These are phyloP conservation scores for Brachionus calyciflorus DNA, from an alignment of 1,140 invertebrate genomes.

Conservation along the genomic window DNA sequence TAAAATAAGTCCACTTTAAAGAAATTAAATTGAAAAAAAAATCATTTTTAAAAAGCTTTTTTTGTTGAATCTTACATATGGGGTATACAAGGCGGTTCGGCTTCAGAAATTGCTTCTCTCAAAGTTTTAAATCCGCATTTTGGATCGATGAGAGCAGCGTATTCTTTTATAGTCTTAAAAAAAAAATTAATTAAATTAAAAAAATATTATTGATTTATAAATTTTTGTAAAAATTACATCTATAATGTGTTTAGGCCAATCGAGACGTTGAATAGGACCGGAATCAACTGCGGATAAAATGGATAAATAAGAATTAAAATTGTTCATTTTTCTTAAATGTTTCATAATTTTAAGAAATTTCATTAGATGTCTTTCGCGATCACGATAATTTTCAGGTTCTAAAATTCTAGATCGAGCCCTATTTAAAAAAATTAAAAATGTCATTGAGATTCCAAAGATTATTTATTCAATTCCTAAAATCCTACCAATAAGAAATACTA, in stretches of 20 bases:
- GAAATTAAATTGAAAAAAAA: conserved; percentile 52
- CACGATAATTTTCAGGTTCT: conserved; percentile 77
- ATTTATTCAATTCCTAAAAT: neutral
- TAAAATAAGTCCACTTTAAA: conserved; percentile 84
- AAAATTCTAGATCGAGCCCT: conserved; percentile 76
- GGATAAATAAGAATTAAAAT: conserved; percentile 97
- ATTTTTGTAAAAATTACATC: conserved; percentile 63
- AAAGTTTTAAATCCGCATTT: conserved; percentile 92
- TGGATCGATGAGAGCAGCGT: conserved; percentile 90
- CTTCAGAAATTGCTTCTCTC: conserved; percentile 84
- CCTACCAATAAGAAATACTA: conserved; percentile 94
- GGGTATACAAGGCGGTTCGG: conserved; percentile 92
- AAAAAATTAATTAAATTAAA: conserved; percentile 31
- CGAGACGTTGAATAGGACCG: conserved; percentile 84
- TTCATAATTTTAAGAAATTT: conserved; percentile 99
- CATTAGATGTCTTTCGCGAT: conserved; percentile 88
- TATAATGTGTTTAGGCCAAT: conserved; percentile 85
- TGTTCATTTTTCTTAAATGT: conserved; percentile 84
- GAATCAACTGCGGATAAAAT: conserved; percentile 92
- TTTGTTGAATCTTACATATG: conserved; percentile 76
- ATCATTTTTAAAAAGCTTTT: neutral
- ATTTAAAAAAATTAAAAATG: conserved; percentile 51
- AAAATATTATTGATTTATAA: neutral
- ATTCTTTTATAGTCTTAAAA: conserved; percentile 76
- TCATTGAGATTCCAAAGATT: no score